These are phyloP conservation scores for Caenorhabditis tropicalis DNA, from an alignment of 1,140 invertebrate genomes.

Conservation along the genomic window DNA sequence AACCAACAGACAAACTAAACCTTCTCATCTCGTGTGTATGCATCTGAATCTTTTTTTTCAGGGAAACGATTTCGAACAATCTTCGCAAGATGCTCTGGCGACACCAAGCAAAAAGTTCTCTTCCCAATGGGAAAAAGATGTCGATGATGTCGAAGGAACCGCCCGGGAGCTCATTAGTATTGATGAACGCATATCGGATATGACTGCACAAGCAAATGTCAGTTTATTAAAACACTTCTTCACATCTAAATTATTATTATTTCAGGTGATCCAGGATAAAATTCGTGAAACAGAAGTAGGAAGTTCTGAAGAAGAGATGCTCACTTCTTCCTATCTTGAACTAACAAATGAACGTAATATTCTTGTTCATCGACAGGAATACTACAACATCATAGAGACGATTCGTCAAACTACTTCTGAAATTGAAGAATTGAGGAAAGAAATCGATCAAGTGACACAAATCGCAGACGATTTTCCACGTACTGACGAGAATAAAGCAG, in stretches of 20 bases:
- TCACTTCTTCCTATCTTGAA: constrained; percentile 48
- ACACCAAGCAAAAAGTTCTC: constrained; percentile 36
- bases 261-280: constrained; percentile 43
- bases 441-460: constrained; percentile 44
- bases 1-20: not conserved
- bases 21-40: not conserved
- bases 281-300: constrained; percentile 51
- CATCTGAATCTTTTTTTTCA: not conserved
- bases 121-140: constrained; percentile 42
- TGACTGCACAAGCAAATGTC: constrained; percentile 47
- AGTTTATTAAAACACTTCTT: not conserved
- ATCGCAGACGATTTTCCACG: constrained; percentile 39
- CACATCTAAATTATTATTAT: not conserved
- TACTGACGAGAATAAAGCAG: constrained; percentile 51
- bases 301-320: constrained; percentile 55
- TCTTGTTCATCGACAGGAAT: constrained; percentile 58
- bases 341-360: constrained; percentile 59
- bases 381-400: constrained; percentile 58
- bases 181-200: constrained; percentile 51
- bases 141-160: constrained; percentile 46
- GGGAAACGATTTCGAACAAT: constrained; percentile 13
- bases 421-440: constrained; percentile 39
- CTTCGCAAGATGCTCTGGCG: constrained; percentile 29
- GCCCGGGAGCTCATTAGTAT: constrained; percentile 57
- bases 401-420: constrained; percentile 51